Conservation (phyloP, 1,140 invertebrate species). For the Drosophila kikkawai region DNA sequence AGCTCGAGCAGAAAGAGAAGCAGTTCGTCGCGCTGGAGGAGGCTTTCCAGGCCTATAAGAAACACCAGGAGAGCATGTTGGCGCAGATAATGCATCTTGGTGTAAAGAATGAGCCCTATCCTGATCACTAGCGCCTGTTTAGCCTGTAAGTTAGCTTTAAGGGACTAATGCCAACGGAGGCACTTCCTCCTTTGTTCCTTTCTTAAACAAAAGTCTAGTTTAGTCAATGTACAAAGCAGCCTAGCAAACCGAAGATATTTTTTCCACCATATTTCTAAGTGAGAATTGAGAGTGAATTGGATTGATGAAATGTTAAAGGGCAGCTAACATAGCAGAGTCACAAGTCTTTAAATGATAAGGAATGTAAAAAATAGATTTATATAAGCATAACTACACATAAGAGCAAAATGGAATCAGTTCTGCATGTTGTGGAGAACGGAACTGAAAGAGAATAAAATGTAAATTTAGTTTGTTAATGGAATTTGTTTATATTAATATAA, state of each 20-base stretch:
- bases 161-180: neutral
- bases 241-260: slow-evolving; percentile 29
- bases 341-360: neutral
- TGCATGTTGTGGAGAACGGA: neutral
- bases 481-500: neutral
- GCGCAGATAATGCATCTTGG: slow-evolving; percentile 3
- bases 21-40: slow-evolving; percentile 48
- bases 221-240: slow-evolving; percentile 26
- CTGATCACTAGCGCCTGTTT: neutral
- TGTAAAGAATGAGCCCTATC: slow-evolving; percentile 11
- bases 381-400: neutral
- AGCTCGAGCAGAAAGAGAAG: slow-evolving; percentile 56
- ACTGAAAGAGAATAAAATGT: slow-evolving; percentile 2
- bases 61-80: slow-evolving; percentile 46
- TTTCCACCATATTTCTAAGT: slow-evolving; percentile 7
- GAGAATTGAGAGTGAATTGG: neutral
- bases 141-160: slow-evolving; percentile 5
- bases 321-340: neutral
- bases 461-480: neutral
- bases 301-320: neutral
- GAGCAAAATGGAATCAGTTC: neutral
- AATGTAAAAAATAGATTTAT: slow-evolving; percentile 1
- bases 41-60: slow-evolving; percentile 35
- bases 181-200: slow-evolving; percentile 8
- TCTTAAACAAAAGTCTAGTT: slow-evolving; percentile 4